Base-by-base conservation (phyloP, 2,888 invertebrate species). In the Ramazzottius varieornatus region DNA sequence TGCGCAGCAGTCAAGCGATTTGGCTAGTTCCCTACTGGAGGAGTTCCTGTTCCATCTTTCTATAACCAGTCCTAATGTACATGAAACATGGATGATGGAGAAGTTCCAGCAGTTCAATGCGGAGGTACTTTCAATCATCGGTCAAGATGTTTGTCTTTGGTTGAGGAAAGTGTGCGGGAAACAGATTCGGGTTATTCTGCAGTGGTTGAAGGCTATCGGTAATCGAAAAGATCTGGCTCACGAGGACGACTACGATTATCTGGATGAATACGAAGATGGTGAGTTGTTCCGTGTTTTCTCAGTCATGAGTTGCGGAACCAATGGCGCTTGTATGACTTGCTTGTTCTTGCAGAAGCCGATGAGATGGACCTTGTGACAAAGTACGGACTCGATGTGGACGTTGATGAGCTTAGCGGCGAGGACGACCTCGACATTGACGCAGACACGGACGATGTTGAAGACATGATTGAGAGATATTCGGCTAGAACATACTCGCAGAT, bases 391-490 rank as follows among this genome's bases (percentile, higher is more conserved):
- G 29, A 54, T 4, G 40, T 13, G 40, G 20, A 13, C 40, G 40
- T 8, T 20, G 8, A 13, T 13, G 54, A 54, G 4, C 24, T 54
- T 4, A 54, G 54, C 54, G n/a, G n/a, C n/a, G n/a, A n/a, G n/a
- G 54, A 54, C 24, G 54, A 54, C 8, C 20, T 54, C 16, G 54
- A 54, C 4, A 24, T 16, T 24, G n/a, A n/a, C n/a, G n/a, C n/a
- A n/a, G 54, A 54, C 54, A 24, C 8, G 4, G 54, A 54, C 4
- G 54, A 54, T 29, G 54, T 54, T 54, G 54, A 54, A 24, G 54
- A 54, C 29, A 54, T 54, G 54, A 54, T 54, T n/a, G 54, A 54
- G 29, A 13, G 54, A n/a, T 54, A 54, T 54, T 54, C 54, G 29
- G 54, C 54, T 4, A 16, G 54, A 4, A 24, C 54, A 8, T 4